Conservation (phyloP, 2,797 vertebrate species). For the Mormyrus proboscirostris region DNA sequence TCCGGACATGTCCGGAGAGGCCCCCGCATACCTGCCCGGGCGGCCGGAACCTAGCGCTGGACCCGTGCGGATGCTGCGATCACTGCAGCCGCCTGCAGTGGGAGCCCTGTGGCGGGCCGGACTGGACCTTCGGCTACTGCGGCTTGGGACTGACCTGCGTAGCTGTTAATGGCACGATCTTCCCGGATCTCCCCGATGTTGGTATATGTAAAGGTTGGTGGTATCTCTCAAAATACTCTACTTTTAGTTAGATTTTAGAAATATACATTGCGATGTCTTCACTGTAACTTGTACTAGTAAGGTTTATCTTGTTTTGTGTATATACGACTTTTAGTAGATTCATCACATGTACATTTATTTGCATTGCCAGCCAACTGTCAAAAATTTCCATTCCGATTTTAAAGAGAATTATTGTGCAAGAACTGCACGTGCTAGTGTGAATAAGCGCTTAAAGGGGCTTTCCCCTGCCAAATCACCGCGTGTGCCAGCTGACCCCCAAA, state of each 20-base stretch:
- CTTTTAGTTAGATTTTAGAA: neutral
- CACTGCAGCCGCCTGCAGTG: constrained; percentile 61
- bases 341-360: neutral
- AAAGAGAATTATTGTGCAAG: neutral
- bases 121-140: constrained; percentile 67
- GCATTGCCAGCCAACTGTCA: neutral
- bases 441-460: neutral
- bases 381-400: neutral
- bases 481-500: neutral
- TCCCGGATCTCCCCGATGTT: constrained; percentile 43
- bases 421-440: neutral
- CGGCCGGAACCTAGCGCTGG: constrained; percentile 52
- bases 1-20: constrained; percentile 52
- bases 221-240: neutral
- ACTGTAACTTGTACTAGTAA: neutral
- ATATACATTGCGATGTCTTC: neutral
- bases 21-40: constrained; percentile 51
- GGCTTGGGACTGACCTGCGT: constrained; percentile 65
- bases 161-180: constrained; percentile 51
- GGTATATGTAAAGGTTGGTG: constrained; percentile 68
- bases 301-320: neutral
- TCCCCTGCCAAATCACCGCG: neutral
- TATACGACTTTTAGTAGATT: constrained; percentile 6
- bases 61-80: constrained; percentile 70
- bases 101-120: constrained; percentile 64